Evolutionary conservation across 2,888 invertebrate genomes (phyloP), one percentile per base, ranked within the genome.

Genomic region (Dicranocentrus wangi): DNA sequence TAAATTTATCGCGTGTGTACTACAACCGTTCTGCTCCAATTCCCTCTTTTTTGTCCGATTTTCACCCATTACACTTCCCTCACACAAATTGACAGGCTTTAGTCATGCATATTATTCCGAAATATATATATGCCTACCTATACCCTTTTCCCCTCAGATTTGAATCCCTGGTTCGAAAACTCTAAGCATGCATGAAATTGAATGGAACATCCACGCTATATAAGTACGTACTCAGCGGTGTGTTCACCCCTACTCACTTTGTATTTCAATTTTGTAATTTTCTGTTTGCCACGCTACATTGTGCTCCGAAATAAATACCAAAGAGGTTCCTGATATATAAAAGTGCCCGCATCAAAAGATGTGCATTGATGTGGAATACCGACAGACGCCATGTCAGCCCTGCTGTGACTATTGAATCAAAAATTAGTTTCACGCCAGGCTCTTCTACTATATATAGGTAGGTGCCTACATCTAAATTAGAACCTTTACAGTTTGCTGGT

Each of bases 41-140:
- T 25, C n/a, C 13, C 23, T 32, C 47, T 43, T 27, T 55, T 51
- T 25, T 60, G 43, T 72, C 72, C 25, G 32, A 61, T 63, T 19
- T 21, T 69, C 69, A 53, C 32, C 53, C 51, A 55, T 69, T 51
- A 53, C 28, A 27, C 32, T 68, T 68, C 32, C 32, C 27, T 72
- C 27, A 8, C 28, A 25, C 53, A 53, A 19, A 39, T 5, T 0
- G 32, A 15, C 21, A 69, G 53, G 32, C n/a, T 53, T 68, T 69
- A n/a, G n/a, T n/a, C n/a, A n/a, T n/a, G n/a, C n/a, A n/a, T n/a
- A n/a, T n/a, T n/a, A n/a, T n/a, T n/a, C n/a, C n/a, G n/a, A n/a
- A n/a, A n/a, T n/a, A n/a, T n/a, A n/a, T n/a, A n/a, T n/a, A n/a
- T n/a, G n/a, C n/a, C n/a, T n/a, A n/a, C n/a, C n/a, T n/a, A n/a